Base-by-base conservation (phyloP, 2,113 vertebrate genomes). In the Aviceda subcristata region DNA sequence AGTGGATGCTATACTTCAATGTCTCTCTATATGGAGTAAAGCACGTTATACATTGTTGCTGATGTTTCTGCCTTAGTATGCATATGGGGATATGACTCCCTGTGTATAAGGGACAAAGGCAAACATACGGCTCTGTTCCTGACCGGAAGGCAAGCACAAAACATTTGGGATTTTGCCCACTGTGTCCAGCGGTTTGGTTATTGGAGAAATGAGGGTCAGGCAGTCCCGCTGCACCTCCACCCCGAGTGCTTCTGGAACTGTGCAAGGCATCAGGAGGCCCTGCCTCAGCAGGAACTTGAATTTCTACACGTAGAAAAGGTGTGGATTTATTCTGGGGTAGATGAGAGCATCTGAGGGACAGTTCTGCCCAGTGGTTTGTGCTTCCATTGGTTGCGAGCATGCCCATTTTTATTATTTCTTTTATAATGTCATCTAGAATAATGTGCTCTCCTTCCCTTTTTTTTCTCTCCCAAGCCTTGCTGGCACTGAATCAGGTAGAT, bases 1-100 rank as follows among this genome's bases (percentile, higher is more conserved):
- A 96, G 91, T 57, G 77, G 81, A 62, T 73, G 69, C 66, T 66
- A 43, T 72, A 79, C 23, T 46, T 95, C 92, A 84, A 1, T 43
- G 69, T 72, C 68, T 79, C 38, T 88, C 53, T 56, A 0, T 22
- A 5, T 11, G 39, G 80, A 86, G 27, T 22, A 88, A 76, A 89
- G 48, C 7, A 23, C 32, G 22, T 57, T 56, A 43, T 36, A 81
- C 27, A 3, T 32, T 9, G 46, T 3, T 66, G 75, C 82, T 77
- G 63, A 39, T 21, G 34, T 26, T 90, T 84, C 72, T 92, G 72
- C 41, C 4, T 13, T 39, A 21, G 34, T 17, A 7, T n/a, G 45
- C 51, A 21, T 11, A 1, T 3, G 15, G 55, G 36, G 29, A 1
- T 41, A 3, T 18, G 39, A 32, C 19, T 76, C 43, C 30, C 6